Evolutionary conservation across 30 jellyfish, hydroid and myxozoan genomes (phyloP).

Genomic region (Chrysaora quinquecirrha): DNA sequence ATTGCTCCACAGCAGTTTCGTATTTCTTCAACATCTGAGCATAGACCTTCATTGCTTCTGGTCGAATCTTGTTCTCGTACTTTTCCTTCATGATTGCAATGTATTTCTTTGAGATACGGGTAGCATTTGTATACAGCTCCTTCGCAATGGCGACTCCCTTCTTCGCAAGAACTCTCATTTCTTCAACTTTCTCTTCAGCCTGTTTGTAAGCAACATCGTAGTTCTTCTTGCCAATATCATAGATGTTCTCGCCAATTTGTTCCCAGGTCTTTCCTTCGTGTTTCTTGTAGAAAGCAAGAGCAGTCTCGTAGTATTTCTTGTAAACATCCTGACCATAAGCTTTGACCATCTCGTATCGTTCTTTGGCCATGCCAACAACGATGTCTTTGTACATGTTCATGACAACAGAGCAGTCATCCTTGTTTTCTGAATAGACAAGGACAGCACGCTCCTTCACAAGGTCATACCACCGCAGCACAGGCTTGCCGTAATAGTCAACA

Average conservation of each 20-base stretch:
- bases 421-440: constrained; percentile 73
- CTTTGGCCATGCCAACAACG: constrained; percentile 40
- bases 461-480: constrained; percentile 33
- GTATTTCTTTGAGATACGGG: constrained; percentile 27
- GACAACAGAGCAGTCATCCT: constrained; percentile 73
- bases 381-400: constrained; percentile 69
- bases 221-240: constrained; percentile 55
- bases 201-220: constrained; percentile 38
- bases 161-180: constrained; percentile 34
- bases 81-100: constrained; percentile 26
- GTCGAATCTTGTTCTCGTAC: constrained; percentile 62
- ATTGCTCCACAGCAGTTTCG: constrained; percentile 23
- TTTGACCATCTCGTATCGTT: constrained; percentile 31
- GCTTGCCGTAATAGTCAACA: constrained; percentile 44
- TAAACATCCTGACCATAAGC: constrained; percentile 35
- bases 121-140: constrained; percentile 42
- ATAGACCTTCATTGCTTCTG: constrained; percentile 52
- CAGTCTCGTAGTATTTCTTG: constrained; percentile 39
- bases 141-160: constrained; percentile 50
- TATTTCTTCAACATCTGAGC: constrained; percentile 38
- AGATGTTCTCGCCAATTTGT: constrained; percentile 64
- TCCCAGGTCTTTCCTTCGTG: constrained; percentile 96
- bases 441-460: constrained; percentile 55
- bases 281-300: constrained; percentile 60
- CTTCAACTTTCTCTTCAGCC: constrained; percentile 19